Evolutionary conservation across 2,888 invertebrate genomes (phyloP), one percentile per base, ranked within the genome.

Genomic region (Himalopsyche japonica): DNA sequence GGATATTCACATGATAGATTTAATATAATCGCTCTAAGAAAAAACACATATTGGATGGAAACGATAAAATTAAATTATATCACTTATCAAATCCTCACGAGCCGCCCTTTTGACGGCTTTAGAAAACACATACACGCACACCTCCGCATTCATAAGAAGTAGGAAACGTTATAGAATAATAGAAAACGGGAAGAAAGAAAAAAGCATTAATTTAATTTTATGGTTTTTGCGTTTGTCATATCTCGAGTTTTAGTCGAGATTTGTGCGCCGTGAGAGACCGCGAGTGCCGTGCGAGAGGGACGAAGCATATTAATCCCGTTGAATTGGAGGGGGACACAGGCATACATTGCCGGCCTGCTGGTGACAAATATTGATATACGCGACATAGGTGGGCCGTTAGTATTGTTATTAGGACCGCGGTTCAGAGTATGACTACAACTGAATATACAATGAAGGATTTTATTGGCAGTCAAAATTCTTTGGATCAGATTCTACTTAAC

Each of bases 211-310:
- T 92, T 92, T 92, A 92, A 91, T 92, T 92, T 92, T 90, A 92
- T 92, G 92, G 92, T 91, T 92, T 91, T 91, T 92, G 92, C 91
- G 91, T 92, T 91, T 92, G 92, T 92, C 92, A 92, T 91, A 90
- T 89, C 87, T 90, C 90, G 89, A 90, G 90, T 89, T 86, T 89
- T 88, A 88, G 88, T 88, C 88, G 88, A 91, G 92, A 92, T 92
- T 92, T 92, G 92, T 92, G 89, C 88, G 88, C 79, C 82, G 57
- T 82, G 57, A 70, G 64, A 27, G 78, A 43, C 82, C 85, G 81
- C 79, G 83, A 48, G 83, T 79, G 83, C 57, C 30, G 86, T 48
- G 79, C 70, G 82, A 84, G 76, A 64, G 80, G 79, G 82, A 84
- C 83, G 79, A 27, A 20, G 27, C 18, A 57, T 57, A 24, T 57